Evolutionary conservation across 2,797 vertebrate species (phyloP), one percentile per base, ranked within the genome.

Genomic region (Ispidina lecontei): DNA sequence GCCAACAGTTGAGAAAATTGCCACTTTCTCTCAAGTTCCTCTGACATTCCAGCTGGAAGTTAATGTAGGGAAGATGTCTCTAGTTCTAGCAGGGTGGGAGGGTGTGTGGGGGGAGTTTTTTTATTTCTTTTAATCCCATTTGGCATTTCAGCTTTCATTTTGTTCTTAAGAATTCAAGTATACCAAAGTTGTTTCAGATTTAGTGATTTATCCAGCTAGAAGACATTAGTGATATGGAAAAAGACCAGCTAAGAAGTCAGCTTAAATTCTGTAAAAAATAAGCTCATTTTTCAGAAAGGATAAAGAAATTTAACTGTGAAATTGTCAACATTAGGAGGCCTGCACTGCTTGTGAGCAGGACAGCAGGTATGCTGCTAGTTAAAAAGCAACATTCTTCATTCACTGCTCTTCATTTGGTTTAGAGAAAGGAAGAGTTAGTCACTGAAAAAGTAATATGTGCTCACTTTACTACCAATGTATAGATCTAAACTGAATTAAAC

Each of bases 91-190:
- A 10, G 8, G 21, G 35, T 17, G n/a, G 12, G 22, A 80, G 12
- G 12, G 4, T 20, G 5, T 35, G 23, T 1, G 22, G 0, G 11
- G 5, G 60, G 69, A 22, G 35, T 6, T 10, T n/a, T 59, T 37
- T 16, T 4, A 64, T 60, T 46, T 46, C 44, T 4, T 56, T 74
- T 18, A 62, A 59, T 23, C 21, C 76, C 51, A 55, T 31, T 62
- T 78, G 62, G 15, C 26, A 86, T 82, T 87, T 75, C 43, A 76
- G 55, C 55, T 89, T 75, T 69, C 52, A 49, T 15, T 60, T 90
- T 83, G 14, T n/a, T 83, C 41, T 71, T 71, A 54, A 63, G 28
- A 44, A 6, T 82, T 68, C 51, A 65, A 65, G 43, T 58, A 83
- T 15, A 23, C 17, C 41, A 25, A 51, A 62, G 22, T n/a, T 68